Evolutionary conservation across 1,140 invertebrate species (phyloP), one percentile per base, ranked within the genome.

Genomic region (Brachionus rubens): DNA sequence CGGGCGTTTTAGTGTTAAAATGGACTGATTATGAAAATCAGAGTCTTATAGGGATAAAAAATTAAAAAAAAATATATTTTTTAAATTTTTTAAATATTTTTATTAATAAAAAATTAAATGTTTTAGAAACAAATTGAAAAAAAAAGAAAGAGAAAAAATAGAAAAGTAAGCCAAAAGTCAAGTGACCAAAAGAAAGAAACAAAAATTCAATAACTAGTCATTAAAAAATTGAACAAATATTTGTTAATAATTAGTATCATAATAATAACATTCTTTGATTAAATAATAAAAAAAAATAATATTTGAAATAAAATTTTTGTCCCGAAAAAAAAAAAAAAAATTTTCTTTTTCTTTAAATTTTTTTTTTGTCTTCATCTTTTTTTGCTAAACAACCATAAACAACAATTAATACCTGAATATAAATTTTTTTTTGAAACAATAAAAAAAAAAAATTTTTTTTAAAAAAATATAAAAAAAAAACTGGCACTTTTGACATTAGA

Each of bases 381-480:
- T 1, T n/a, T 24, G 14, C 52, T 1, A 33, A 6, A 16, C 52
- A 21, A 14, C 28, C 24, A 6, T 28, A 21, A 28, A 54, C 52
- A 28, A 54, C 52, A 54, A 54, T 54, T 54, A 54, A 54, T 54
- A 54, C 52, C 52, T 54, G 52, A 54, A 54, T 28, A 54, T 54
- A 54, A 33, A 54, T 54, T 54, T 54, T 54, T 24, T n/a, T 54
- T 28, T 28, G 33, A 54, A 54, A 54, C 28, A 28, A 54, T 54
- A 54, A 54, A 54, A 54, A 54, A 54, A 54, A 54, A 54, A 5
- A 21, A 43, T n/a, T n/a, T n/a, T n/a, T n/a, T 12, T 2, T 12
- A 43, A 43, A 43, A 43, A n/a, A 43, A n/a, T 48, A 19, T n/a
- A 54, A 54, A 24, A 54, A 54, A 54, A 54, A 54, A 54, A 54